phyloP scores from a whole-genome alignment of 2,888 invertebrate species.

The Parthenolecanium corni region DNA sequence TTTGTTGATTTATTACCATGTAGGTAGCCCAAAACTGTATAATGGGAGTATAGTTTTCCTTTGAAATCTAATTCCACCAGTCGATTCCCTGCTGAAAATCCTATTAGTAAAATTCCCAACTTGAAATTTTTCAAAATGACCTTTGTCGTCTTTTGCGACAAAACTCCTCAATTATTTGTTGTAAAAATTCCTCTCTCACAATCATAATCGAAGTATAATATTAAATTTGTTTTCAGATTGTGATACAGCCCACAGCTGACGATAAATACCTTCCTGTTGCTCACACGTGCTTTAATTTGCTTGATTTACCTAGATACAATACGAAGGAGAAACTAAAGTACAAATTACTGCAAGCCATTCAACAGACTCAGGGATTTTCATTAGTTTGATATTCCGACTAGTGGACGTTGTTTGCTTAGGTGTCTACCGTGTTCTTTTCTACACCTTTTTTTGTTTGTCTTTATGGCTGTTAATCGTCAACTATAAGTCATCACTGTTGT shows the following conservation, averaged over 20 bases:
- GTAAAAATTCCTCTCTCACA: no score
- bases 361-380: conserved; percentile 91
- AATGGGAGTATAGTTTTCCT: no score
- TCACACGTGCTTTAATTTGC: conserved; percentile 93
- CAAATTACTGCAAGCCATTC: conserved; percentile 82
- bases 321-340: conserved; percentile 74
- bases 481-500: no score
- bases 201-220: neutral
- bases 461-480: neutral
- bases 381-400: conserved; percentile 49
- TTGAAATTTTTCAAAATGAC: neutral
- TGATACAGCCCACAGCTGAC: conserved; percentile 78
- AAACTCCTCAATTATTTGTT: no score
- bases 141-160: no score
- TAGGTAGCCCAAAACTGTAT: no score
- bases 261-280: conserved; percentile 86
- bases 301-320: conserved; percentile 84
- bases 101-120: no score
- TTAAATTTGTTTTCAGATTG: conserved; percentile 50
- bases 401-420: neutral
- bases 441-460: neutral
- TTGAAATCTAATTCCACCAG: no score
- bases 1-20: no score
- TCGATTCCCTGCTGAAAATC: no score
- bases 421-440: neutral